Base-by-base conservation (phyloP, 2,888 invertebrate genomes). In the Nycteola revayana region DNA sequence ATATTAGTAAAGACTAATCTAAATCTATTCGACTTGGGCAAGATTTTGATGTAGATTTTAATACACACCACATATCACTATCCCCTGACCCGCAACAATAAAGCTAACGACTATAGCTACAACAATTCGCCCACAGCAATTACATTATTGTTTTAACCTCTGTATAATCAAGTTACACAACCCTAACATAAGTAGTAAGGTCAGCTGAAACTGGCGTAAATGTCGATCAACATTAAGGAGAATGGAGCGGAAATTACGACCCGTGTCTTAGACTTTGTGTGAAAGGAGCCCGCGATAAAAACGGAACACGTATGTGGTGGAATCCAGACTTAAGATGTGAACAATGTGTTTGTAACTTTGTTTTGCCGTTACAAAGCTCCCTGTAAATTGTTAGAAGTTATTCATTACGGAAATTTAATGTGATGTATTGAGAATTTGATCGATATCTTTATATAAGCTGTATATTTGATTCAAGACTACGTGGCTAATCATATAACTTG, bases 161-260 rank as follows among this genome's bases (percentile, higher is more conserved):
- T 28, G 11, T 39, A 43, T 39, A 39, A 44, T 36, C 24, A 39
- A 44, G 32, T 33, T 31, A 27, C 20, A 3, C 34, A 38, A 9
- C 40, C 40, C 29, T 42, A 28, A 21, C 33, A 34, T 28, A 24
- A 35, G 38, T 33, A 38, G 11, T 28, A 27, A 20, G 25, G 21
- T 20, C 40, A 38, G 26, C 29, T 36, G 14, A 23, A 36, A 31
- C 32, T 32, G 28, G 9, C 37, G 29, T 40, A 36, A 39, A 49
- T 32, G 61, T 60, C 65, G 55, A 66, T 67, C 60, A 60, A 38
- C 52, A 53, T 64, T 64, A 60, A 55, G 45, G 35, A 43, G 36
- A 51, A 30, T 41, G 40, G 42, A 50, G 47, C 61, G 70, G 65
- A 69, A 65, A 67, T 68, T 62, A 62, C 63, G 46, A 54, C 59